Base-by-base conservation (phyloP, 1,140 invertebrate genomes). In the Drosophila repletoides region DNA sequence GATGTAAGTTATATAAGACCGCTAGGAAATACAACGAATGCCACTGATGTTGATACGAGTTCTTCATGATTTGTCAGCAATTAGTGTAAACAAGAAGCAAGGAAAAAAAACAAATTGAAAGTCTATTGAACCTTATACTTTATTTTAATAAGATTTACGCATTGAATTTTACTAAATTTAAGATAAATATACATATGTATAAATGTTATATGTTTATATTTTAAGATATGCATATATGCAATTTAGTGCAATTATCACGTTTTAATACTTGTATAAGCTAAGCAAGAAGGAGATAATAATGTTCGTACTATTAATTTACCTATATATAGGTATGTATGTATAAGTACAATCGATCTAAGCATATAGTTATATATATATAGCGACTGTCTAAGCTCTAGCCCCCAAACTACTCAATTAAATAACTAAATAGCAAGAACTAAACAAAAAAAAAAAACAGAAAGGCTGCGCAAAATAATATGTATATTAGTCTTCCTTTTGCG, bases 1-100 rank as follows among this genome's bases (percentile, higher is more conserved):
- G 97, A 98, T 92, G 96, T 98, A 7, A 93, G 91, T 73, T 87
- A 84, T 34, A 79, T 90, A 15, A 67, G 70, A 33, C 31, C 53
- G 14, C 40, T 45, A n/a, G 12, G 43, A 17, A 19, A 5, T 10
- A 9, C 58, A 34, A 3, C 36, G 15, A 26, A n/a, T 15, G 46
- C 41, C 31, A 17, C 26, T 24, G 56, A 65, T 14, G 59, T 66
- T 17, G 17, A n/a, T n/a, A n/a, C n/a, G n/a, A n/a, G n/a, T n/a
- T n/a, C 28, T 22, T 63, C 64, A 58, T 86, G 75, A 84, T 79
- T 76, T 46, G n/a, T n/a, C n/a, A n/a, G n/a, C n/a, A 7, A 4
- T 26, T 19, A 41, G 21, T 41, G 29, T 56, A 17, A 46, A n/a
- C n/a, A 33, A 55, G 29, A 40, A 52, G 19, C 21, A 24, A 9